Evolutionary conservation across 2,888 invertebrate genomes (phyloP).

Genomic region (Phortica magna): DNA sequence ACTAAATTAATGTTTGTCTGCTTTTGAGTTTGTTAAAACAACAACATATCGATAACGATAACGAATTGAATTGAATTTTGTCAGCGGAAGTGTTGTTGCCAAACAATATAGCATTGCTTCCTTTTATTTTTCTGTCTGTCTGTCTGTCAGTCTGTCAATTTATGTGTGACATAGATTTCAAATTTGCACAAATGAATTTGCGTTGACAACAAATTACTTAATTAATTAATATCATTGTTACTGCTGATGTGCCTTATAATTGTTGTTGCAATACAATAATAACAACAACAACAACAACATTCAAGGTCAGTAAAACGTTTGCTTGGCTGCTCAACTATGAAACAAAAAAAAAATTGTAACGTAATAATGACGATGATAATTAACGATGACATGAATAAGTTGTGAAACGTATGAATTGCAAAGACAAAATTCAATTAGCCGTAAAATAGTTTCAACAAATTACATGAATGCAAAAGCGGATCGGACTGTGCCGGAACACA

Average conservation of each 20-base stretch:
- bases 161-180: background rate
- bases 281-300: conserved; percentile 7
- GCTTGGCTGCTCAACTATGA: conserved; percentile 25
- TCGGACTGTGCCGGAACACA: background rate
- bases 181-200: conserved; percentile 23
- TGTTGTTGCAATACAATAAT: conserved; percentile 1
- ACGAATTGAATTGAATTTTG: background rate
- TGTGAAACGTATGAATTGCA: background rate
- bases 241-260: conserved; percentile 7
- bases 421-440: background rate
- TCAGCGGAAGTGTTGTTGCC: background rate
- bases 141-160: background rate
- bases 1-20: background rate
- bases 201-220: conserved; percentile 29
- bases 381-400: background rate
- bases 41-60: background rate
- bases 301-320: conserved; percentile 14
- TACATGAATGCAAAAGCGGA: background rate
- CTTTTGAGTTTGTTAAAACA: background rate
- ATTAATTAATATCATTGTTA: conserved; percentile 27
- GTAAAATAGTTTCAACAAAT: background rate
- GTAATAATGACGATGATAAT: background rate
- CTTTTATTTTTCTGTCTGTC: background rate
- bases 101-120: background rate
- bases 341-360: background rate